phyloP scores from a whole-genome alignment of 2,113 vertebrate genomes.

The Lipophrys pholis region DNA sequence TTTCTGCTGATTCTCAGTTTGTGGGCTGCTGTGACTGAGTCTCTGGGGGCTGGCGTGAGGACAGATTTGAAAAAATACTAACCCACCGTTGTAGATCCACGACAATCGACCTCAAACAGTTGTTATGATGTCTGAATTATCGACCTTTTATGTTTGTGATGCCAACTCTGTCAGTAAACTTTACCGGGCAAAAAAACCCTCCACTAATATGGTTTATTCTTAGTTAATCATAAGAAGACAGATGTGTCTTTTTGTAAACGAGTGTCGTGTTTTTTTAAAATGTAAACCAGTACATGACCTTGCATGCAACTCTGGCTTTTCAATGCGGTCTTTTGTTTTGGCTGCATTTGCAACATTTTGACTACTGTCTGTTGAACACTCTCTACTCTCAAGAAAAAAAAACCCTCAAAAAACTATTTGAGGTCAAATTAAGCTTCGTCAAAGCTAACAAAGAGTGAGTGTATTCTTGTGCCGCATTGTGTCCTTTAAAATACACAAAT shows the following conservation, averaged over 20 bases:
- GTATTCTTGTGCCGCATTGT: slow-evolving; percentile 1
- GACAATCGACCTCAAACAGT: background rate
- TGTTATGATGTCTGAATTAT: slow-evolving; percentile 14
- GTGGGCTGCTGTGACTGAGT: background rate
- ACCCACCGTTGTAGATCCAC: slow-evolving; percentile 5
- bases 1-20: slow-evolving; percentile 1
- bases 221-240: slow-evolving; percentile 25
- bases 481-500: background rate
- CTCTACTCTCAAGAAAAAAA: background rate
- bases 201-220: slow-evolving; percentile 4
- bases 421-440: background rate
- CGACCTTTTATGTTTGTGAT: background rate
- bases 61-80: background rate
- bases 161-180: slow-evolving; percentile 23
- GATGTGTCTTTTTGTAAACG: slow-evolving; percentile 8
- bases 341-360: slow-evolving; percentile 22
- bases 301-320: slow-evolving; percentile 13
- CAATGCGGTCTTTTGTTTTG: slow-evolving; percentile 6
- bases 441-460: slow-evolving; percentile 5
- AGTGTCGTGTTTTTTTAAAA: slow-evolving; percentile 19
- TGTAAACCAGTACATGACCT: slow-evolving; percentile 32
- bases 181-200: background rate
- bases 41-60: background rate
- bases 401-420: background rate
- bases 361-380: background rate